phyloP scores from a whole-genome alignment of 2,113 vertebrate genomes.

The Sclerurus mexicanus region DNA sequence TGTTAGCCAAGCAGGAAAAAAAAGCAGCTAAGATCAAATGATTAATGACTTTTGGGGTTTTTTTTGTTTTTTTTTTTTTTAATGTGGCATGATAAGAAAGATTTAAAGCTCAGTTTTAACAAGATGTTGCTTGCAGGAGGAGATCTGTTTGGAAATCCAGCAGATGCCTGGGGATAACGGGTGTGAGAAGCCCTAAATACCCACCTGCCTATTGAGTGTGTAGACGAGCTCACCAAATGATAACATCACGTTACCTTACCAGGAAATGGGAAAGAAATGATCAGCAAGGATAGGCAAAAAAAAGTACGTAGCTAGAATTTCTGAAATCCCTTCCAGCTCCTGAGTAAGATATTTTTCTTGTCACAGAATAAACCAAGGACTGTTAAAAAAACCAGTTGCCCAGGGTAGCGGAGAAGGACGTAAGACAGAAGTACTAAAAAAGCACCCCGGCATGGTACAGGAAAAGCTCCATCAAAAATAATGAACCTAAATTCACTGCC shows the following conservation, averaged over 20 bases:
- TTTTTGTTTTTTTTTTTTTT: background rate
- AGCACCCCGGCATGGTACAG: background rate
- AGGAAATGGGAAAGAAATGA: background rate
- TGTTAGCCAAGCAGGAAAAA: background rate
- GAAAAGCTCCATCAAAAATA: slow-evolving; percentile 37
- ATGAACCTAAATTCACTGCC: background rate
- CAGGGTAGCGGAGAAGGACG: background rate
- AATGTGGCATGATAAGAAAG: background rate
- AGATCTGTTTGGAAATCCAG: background rate
- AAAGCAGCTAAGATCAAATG: background rate
- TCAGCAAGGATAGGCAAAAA: background rate
- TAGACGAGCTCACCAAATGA: background rate
- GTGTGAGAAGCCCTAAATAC: background rate
- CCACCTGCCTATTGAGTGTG: background rate
- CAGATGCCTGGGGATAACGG: background rate
- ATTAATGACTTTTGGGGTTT: background rate
- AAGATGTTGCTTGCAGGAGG: background rate
- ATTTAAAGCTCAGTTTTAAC: background rate
- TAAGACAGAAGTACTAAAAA: slow-evolving; percentile 1
- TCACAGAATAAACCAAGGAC: background rate
- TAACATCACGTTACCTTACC: background rate
- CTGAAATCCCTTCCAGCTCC: background rate
- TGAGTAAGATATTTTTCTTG: background rate
- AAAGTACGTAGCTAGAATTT: background rate
- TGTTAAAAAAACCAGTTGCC: background rate